These are phyloP conservation scores for Epicauta chinensis DNA, from an alignment of 1,140 invertebrate genomes.

Conservation along the genomic window DNA sequence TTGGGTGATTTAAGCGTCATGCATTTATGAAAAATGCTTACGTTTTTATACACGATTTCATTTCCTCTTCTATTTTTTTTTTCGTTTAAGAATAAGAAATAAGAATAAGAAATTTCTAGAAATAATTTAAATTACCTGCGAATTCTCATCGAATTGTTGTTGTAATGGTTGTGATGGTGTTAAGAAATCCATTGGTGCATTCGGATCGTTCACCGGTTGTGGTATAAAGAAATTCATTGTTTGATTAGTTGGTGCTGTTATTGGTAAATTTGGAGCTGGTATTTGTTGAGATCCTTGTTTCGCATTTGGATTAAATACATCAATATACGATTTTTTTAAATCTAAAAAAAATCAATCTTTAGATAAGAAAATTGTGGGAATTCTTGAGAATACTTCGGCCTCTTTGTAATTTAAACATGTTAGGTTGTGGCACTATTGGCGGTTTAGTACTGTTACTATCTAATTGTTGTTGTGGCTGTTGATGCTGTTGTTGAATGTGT, in stretches of 20 bases:
- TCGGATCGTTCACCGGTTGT: conserved; percentile 49
- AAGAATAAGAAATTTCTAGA: background rate
- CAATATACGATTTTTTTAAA: conserved; percentile 74
- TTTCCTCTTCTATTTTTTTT: too few relatives aligned
- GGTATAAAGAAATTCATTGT: conserved; percentile 50
- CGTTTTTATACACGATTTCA: background rate
- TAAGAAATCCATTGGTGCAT: conserved; percentile 51
- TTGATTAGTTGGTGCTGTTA: conserved; percentile 40
- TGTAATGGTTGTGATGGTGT: conserved; percentile 41
- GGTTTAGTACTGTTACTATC: conserved; percentile 2
- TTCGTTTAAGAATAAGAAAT: too few relatives aligned
- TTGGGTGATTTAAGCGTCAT: too few relatives aligned
- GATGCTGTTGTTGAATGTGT: background rate
- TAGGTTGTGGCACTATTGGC: conserved; percentile 47
- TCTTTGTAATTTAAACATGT: conserved; percentile 73
- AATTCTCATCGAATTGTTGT: conserved; percentile 10
- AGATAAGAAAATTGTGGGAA: background rate
- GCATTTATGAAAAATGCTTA: conserved; percentile 2
- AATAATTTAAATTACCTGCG: conserved; percentile 8
- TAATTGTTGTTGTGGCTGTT: conserved; percentile 4
- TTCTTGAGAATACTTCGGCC: conserved; percentile 55
- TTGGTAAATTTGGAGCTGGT: conserved; percentile 17
- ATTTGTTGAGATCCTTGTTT: conserved; percentile 36
- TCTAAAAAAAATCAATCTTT: conserved; percentile 46
- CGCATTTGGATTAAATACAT: conserved; percentile 72